These are phyloP conservation scores for Arctopsyche grandis DNA, from an alignment of 1,140 invertebrate species.

Conservation along the genomic window DNA sequence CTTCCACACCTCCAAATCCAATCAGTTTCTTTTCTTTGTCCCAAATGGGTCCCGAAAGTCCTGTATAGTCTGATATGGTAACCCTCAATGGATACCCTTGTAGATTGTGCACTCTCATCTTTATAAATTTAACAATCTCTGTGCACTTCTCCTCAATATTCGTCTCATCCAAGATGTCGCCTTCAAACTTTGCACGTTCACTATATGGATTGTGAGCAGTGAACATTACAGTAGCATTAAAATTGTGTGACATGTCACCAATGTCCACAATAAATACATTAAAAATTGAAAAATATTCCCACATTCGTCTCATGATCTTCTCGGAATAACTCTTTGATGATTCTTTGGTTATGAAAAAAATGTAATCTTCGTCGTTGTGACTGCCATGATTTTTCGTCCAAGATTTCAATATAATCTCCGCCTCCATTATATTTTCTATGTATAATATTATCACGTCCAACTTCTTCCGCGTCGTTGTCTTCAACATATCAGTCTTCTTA, in stretches of 20 bases:
- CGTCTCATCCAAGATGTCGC: neutral
- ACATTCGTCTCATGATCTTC: conserved; percentile 18
- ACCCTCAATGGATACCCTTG: conserved; percentile 43
- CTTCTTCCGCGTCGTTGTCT: neutral
- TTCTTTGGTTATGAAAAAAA: conserved; percentile 21
- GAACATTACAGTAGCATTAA: neutral
- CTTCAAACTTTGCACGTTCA: conserved; percentile 1
- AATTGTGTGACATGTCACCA: neutral
- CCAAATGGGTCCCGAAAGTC: conserved; percentile 29
- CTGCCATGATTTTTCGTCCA: neutral
- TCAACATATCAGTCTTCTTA: too few species aligned
- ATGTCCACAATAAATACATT: conserved; percentile 30
- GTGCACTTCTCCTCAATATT: neutral
- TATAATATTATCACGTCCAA: conserved; percentile 1
- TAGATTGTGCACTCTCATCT: conserved; percentile 33
- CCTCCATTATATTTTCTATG: conserved; percentile 21
- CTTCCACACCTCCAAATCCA: conserved; percentile 38
- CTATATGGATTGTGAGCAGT: conserved; percentile 26
- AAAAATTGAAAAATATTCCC: conserved; percentile 28
- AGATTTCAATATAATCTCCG: neutral
- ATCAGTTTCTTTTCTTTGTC: conserved; percentile 31
- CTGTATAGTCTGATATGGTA: conserved; percentile 36
- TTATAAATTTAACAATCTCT: neutral
- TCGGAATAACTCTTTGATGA: conserved; percentile 4
- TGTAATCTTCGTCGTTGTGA: conserved; percentile 34